Evolutionary conservation across 1,140 invertebrate species (phyloP).

Genomic region (Ceratina japonica): DNA sequence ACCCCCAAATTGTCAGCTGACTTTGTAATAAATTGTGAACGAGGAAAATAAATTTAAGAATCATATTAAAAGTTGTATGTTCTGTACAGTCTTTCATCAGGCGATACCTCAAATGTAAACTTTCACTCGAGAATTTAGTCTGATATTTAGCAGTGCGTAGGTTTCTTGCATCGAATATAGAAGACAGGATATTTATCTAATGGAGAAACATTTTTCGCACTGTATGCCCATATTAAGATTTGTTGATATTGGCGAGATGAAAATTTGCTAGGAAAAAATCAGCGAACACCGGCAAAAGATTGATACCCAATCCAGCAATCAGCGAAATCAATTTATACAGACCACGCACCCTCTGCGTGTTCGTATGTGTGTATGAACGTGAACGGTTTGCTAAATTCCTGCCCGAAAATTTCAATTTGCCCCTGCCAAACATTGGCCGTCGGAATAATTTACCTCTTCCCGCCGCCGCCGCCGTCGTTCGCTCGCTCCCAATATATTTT

Average conservation of each 20-base stretch:
- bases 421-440: neutral
- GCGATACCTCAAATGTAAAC: too few species aligned
- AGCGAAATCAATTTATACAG: slow-evolving; percentile 27
- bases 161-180: too few species aligned
- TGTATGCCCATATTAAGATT: too few species aligned
- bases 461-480: too few species aligned
- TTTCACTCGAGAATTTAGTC: too few species aligned
- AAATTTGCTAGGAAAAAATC: too few species aligned
- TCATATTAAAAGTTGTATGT: too few species aligned
- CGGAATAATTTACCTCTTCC: neutral
- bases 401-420: slow-evolving; percentile 1
- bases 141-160: too few species aligned
- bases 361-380: neutral
- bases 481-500: neutral
- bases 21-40: neutral
- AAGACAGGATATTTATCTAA: too few species aligned
- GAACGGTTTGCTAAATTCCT: slow-evolving; percentile 6
- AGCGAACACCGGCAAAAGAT: neutral
- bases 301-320: slow-evolving; percentile 6
- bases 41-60: neutral
- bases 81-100: too few species aligned
- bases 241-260: too few species aligned
- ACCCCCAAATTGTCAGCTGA: neutral
- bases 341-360: slow-evolving; percentile 8
- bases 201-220: too few species aligned